Percentiles rank a stretch among this genome's conserved stretches.
Evolutionary conservation across 2,888 invertebrate species (phyloP).

Genomic region (Leuctra nigra): DNA sequence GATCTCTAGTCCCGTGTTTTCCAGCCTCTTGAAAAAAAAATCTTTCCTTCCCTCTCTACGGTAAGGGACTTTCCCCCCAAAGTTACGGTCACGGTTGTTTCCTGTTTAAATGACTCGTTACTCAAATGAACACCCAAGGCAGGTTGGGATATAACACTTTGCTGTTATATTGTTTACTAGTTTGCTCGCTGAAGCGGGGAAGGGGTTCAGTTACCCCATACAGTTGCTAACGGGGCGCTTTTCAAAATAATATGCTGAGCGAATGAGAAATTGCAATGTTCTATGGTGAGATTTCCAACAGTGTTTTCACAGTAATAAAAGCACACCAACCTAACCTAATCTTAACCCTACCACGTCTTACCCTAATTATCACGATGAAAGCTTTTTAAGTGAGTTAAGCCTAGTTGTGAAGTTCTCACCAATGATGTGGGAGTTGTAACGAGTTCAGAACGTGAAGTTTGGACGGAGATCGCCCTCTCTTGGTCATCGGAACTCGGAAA

Average conservation of each 20-base stretch:
- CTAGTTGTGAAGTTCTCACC: neutral
- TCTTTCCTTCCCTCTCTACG: too few species aligned
- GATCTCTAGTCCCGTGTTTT: too few species aligned
- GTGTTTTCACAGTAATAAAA: neutral
- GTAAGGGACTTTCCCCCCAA: too few species aligned
- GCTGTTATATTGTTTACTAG: neutral
- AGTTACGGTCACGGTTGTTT: too few species aligned
- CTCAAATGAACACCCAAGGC: too few species aligned
- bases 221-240: neutral
- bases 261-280: too few species aligned
- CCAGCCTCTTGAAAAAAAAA: too few species aligned
- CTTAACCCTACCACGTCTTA: neutral
- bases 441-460: constrained; percentile 1
- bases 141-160: too few species aligned
- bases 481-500: neutral
- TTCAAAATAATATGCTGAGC: too few species aligned
- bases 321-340: neutral
- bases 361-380: constrained; percentile 11
- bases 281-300: too few species aligned
- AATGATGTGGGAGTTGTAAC: neutral
- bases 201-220: too few species aligned
- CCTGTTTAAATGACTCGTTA: too few species aligned
- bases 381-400: constrained; percentile 11
- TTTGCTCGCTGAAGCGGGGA: neutral
- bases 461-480: neutral